phyloP scores from a whole-genome alignment of 1,140 invertebrate genomes.

The Drosophila guanche region DNA sequence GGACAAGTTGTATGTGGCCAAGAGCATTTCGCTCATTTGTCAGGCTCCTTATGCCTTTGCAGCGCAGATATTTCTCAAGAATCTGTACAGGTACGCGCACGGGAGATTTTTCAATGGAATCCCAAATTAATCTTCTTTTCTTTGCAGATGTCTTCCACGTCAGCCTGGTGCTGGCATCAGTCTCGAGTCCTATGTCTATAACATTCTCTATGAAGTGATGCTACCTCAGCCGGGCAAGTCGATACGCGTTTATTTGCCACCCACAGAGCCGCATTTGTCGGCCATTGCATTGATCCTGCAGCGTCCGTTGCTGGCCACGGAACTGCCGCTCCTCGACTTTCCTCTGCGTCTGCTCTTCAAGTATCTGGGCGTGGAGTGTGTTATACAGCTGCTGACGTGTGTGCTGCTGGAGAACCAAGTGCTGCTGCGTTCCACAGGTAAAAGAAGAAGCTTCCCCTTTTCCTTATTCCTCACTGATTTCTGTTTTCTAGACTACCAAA shows the following conservation, averaged over 20 bases:
- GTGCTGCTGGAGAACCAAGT: constrained; percentile 98
- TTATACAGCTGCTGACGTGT: constrained; percentile 97
- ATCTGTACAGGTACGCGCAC: constrained; percentile 89
- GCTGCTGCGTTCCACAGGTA: constrained; percentile 95
- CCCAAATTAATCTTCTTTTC: neutral
- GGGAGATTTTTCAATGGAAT: neutral
- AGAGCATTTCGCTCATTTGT: constrained; percentile 96
- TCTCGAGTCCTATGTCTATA: constrained; percentile 97
- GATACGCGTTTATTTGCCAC: constrained; percentile 91
- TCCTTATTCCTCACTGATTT: neutral
- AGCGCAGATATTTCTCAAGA: constrained; percentile 92
- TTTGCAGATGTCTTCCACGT: constrained; percentile 88
- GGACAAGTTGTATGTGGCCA: constrained; percentile 97
- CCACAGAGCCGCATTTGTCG: constrained; percentile 88
- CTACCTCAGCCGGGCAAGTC: constrained; percentile 94
- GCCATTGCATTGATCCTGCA: constrained; percentile 88
- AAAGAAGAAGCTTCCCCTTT: constrained; percentile 18
- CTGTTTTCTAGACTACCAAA: constrained; percentile 90
- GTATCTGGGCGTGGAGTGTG: constrained; percentile 93
- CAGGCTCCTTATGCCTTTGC: constrained; percentile 95
- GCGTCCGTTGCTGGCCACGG: constrained; percentile 88
- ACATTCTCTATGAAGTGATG: constrained; percentile 96
- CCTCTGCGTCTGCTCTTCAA: constrained; percentile 94
- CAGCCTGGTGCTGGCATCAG: constrained; percentile 89
- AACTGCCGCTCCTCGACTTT: constrained; percentile 97